phyloP scores from a whole-genome alignment of 2,888 invertebrate genomes.

The Drosophila engyochracea region DNA sequence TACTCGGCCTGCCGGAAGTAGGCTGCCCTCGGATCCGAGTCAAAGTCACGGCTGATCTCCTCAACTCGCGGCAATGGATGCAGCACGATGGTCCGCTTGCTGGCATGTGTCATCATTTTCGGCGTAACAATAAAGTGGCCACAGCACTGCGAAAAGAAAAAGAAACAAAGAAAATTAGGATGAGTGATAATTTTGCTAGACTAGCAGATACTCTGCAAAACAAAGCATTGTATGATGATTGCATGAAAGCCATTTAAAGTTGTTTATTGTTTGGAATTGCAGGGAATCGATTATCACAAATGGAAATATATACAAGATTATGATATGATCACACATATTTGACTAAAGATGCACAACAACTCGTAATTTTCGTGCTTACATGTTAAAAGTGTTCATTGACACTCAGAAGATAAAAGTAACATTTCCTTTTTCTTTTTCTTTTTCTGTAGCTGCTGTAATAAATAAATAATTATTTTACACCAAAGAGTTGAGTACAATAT shows the following conservation, averaged over 20 bases:
- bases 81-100: conserved; percentile 97
- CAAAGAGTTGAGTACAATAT: background rate
- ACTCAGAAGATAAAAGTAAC: background rate
- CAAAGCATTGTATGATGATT: too few species aligned
- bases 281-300: too few species aligned
- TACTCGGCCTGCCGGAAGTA: conserved; percentile 99
- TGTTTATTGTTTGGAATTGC: background rate
- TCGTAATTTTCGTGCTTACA: too few species aligned
- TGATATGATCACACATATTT: too few species aligned
- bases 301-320: too few species aligned
- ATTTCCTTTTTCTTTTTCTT: background rate
- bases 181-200: background rate
- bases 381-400: too few species aligned
- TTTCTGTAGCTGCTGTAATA: background rate
- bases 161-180: background rate
- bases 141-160: conserved; percentile 88
- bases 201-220: background rate
- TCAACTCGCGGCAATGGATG: conserved; percentile 98
- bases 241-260: background rate
- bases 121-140: conserved; percentile 97
- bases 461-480: background rate
- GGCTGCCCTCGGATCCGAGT: conserved; percentile 98
- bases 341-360: too few species aligned
- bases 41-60: conserved; percentile 98
- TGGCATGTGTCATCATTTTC: conserved; percentile 97